Conservation (phyloP, 2,888 invertebrate genomes). For the Agapostemon virescens region DNA sequence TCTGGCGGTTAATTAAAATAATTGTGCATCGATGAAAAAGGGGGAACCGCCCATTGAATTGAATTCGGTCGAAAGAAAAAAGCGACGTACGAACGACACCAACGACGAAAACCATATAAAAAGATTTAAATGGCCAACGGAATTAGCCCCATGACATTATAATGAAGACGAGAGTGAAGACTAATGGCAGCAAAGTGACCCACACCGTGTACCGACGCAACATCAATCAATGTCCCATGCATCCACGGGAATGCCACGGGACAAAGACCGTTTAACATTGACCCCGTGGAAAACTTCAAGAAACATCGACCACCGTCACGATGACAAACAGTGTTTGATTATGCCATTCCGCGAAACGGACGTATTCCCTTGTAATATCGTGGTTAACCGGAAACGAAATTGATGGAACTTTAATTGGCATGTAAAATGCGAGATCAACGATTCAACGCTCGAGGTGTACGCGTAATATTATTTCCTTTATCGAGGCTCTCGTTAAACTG, state of each 20-base stretch:
- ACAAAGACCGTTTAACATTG: constrained; percentile 60
- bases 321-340: constrained; percentile 57
- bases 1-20: constrained; percentile 21
- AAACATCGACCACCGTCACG: constrained; percentile 55
- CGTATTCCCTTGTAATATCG: neutral
- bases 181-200: constrained; percentile 69
- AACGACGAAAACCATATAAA: constrained; percentile 52
- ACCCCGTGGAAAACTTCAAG: constrained; percentile 53
- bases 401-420: constrained; percentile 9
- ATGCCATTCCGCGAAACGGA: constrained; percentile 17
- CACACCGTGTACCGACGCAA: constrained; percentile 55
- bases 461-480: neutral
- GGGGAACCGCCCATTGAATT: constrained; percentile 11
- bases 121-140: constrained; percentile 59
- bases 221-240: constrained; percentile 67
- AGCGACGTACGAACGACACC: constrained; percentile 38
- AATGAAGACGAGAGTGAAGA: constrained; percentile 69
- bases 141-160: constrained; percentile 67
- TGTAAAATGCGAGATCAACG: neutral
- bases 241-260: constrained; percentile 47
- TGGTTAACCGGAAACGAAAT: neutral
- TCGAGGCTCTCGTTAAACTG: neutral
- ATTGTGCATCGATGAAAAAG: constrained; percentile 17
- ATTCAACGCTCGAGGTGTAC: neutral
- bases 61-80: constrained; percentile 21